Percentiles rank a stretch among this genome's conserved stretches.
These are phyloP conservation scores for Parnassius smintheus DNA, from an alignment of 2,888 invertebrate species.

Conservation along the genomic window DNA sequence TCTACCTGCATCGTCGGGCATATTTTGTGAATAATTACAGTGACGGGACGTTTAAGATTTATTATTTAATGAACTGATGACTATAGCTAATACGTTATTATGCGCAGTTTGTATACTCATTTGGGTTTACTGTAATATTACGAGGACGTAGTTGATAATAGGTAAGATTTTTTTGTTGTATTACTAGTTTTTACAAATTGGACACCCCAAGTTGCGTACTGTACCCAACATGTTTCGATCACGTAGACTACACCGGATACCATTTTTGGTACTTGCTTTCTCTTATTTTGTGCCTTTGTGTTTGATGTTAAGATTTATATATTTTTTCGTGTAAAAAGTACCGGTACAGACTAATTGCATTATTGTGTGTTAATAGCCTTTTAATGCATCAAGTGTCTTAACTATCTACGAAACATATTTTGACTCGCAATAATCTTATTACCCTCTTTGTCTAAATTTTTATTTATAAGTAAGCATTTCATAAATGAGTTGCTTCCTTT, in stretches of 20 bases:
- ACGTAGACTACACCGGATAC: conserved; percentile 16
- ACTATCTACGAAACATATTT: no score
- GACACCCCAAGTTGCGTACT: conserved; percentile 57
- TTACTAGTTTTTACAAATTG: conserved; percentile 52
- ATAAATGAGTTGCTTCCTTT: no score
- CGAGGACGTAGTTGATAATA: conserved; percentile 55
- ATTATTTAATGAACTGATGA: conserved; percentile 56
- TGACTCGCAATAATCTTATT: no score
- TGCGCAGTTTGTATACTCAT: conserved; percentile 55
- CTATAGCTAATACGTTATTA: conserved; percentile 53
- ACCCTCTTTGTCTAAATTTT: no score
- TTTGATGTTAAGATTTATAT: conserved; percentile 16
- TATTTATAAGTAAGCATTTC: no score
- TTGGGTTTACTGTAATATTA: conserved; percentile 49
- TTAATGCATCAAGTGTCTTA: neutral
- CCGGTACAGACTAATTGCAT: neutral
- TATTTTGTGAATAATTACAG: conserved; percentile 70
- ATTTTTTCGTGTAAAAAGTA: conserved; percentile 8
- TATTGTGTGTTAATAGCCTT: neutral
- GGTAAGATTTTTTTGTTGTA: conserved; percentile 58
- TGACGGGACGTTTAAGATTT: conserved; percentile 56
- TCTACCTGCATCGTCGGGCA: conserved; percentile 74
- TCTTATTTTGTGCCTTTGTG: conserved; percentile 21
- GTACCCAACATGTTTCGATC: conserved; percentile 18
- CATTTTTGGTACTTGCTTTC: conserved; percentile 24